phyloP scores from a whole-genome alignment of 92 coral and sea anemone species.

The Isaurus tuberculatus region DNA sequence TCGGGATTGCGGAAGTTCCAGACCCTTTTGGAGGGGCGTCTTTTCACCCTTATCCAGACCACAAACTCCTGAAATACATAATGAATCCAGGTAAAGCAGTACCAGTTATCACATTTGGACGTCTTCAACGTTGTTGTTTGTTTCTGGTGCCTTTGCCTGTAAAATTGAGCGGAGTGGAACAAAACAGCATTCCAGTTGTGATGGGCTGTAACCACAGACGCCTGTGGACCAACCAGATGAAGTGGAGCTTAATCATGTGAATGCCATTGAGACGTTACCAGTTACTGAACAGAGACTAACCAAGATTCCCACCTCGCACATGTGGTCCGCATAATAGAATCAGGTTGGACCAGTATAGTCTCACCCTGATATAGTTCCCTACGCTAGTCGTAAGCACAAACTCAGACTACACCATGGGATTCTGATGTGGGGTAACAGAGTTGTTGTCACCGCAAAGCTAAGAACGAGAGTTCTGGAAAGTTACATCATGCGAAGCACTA shows the following conservation, averaged over 20 bases:
- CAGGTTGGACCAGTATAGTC: neutral
- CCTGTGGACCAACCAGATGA: too few species aligned
- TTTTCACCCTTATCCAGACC: neutral
- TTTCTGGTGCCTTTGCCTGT: neutral
- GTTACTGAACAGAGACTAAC: neutral
- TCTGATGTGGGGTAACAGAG: too few species aligned
- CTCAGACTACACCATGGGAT: too few species aligned
- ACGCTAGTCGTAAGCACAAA: too few species aligned
- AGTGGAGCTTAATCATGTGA: conserved; percentile 13
- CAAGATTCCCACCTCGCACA: neutral
- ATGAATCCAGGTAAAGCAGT: neutral
- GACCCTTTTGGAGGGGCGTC: neutral
- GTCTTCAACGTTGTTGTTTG: neutral
- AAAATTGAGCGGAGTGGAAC: neutral
- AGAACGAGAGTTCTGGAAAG: neutral
- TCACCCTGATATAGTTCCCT: too few species aligned
- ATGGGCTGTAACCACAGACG: neutral
- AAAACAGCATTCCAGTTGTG: neutral
- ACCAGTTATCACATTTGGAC: neutral
- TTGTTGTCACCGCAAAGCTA: neutral
- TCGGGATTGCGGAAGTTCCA: neutral
- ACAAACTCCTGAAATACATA: neutral
- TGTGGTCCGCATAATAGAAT: too few species aligned
- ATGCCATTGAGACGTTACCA: conserved; percentile 42
- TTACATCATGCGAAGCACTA: too few species aligned